Evolutionary conservation across 1,140 invertebrate genomes (phyloP), one percentile per base, ranked within the genome.

Genomic region (Pteromalus puparum): DNA sequence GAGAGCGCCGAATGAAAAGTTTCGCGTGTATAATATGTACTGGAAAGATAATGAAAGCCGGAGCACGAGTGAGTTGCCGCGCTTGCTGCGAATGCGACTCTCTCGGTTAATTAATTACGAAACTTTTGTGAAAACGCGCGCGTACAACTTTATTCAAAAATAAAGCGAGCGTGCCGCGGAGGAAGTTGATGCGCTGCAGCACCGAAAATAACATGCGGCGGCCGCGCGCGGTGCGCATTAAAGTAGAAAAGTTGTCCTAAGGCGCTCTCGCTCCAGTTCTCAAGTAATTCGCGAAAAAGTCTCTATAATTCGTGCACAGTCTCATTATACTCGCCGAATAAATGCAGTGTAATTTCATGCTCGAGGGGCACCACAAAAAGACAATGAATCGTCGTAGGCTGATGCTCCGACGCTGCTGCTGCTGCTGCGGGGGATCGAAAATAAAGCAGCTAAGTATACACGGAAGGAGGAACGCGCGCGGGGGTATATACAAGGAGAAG

Each of bases 281-380:
- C 74, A 76, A 48, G 42, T 76, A 76, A 24, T 24, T 76, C 53
- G 28, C 12, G 28, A 78, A 78, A 78, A 65, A 78, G 13, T 26
- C 24, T 0, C 24, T 10, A 7, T 77, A 77, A 79, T 68, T 68
- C 61, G 77, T 79, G 77, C 61, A n/a, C 67, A 68, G 61, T 67
- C 75, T 79, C 77, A 79, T 79, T 68, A 34, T 34, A 79, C 77
- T 67, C 21, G 30, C 1, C 61, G 46, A 68, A 67, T 79, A 68
- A 79, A 79, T 42, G 42, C 77, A 38, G 77, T 26, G 67, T 42
- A 42, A 79, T 79, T 79, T 79, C 61, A 2, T 67, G 67, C 46
- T 21, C 9, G 46, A 21, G 24, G 74, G 3, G 74, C 46, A 28
- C 1, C 46, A 28, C 1, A 30, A 68, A 24, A 68, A 46, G 77